phyloP scores from a whole-genome alignment of 2,113 vertebrate genomes.

The Benitochromis conjunctus region DNA sequence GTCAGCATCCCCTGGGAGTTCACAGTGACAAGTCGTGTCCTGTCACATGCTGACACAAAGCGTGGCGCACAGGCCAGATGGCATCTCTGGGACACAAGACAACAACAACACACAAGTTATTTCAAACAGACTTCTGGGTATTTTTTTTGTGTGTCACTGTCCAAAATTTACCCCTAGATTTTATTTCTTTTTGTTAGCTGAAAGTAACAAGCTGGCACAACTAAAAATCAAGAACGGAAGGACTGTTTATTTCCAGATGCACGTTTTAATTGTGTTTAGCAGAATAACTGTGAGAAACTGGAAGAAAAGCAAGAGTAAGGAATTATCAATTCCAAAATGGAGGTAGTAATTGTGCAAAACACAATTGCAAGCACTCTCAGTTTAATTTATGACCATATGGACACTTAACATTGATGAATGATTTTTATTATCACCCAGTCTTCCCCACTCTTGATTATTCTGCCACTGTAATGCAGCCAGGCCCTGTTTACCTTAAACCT shows the following conservation, averaged over 20 bases:
- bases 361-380: not conserved
- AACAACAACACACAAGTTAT: not conserved
- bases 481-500: not conserved
- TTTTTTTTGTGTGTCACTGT: not conserved
- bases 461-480: not conserved
- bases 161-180: not conserved
- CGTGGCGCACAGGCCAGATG: conserved; percentile 46
- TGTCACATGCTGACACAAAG: conserved; percentile 64
- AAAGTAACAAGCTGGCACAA: not conserved
- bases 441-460: not conserved
- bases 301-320: not conserved
- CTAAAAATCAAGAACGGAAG: not conserved
- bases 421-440: not conserved
- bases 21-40: conserved; percentile 29
- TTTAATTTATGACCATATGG: not conserved
- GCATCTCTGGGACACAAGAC: conserved; percentile 55
- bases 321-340: not conserved
- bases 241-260: not conserved
- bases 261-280: not conserved
- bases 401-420: not conserved
- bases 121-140: not conserved
- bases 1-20: conserved; percentile 24
- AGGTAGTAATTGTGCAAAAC: not conserved
- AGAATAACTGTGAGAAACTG: not conserved
- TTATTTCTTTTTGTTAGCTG: not conserved